Conservation (phyloP, 2,888 invertebrate species). For the Hofmannophila pseudospretella region DNA sequence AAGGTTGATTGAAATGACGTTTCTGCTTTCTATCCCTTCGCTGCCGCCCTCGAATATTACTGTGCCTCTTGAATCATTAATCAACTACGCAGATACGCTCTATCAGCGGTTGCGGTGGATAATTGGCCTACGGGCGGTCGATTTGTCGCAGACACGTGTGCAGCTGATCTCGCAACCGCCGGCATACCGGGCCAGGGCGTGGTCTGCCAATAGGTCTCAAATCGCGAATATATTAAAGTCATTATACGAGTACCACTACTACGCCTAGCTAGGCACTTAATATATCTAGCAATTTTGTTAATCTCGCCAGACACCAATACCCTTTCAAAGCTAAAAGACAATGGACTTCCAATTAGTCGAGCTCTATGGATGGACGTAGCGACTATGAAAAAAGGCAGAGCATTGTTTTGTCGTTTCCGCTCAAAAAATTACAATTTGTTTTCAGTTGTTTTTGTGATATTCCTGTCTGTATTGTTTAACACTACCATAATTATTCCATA, state of each 20-base stretch:
- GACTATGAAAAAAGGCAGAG: not conserved
- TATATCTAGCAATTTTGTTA: not conserved
- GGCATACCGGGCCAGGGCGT: conserved; percentile 59
- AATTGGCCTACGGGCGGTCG: conserved; percentile 7
- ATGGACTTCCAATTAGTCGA: not conserved
- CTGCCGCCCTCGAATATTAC: no score
- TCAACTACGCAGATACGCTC: conserved; percentile 5
- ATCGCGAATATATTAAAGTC: conserved; percentile 51
- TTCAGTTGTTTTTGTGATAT: no score
- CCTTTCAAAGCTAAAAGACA: no score
- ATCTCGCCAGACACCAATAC: not conserved
- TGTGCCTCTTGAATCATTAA: not conserved
- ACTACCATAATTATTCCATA: no score
- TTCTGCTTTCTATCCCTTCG: not conserved
- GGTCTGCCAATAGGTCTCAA: conserved; percentile 49
- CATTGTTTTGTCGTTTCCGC: no score
- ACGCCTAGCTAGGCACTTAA: no score
- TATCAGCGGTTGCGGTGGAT: not conserved
- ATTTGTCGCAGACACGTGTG: conserved; percentile 46
- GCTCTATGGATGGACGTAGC: not conserved
- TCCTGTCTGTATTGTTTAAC: no score
- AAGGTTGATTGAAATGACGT: conserved; percentile 2
- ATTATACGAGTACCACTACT: no score
- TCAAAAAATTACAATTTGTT: no score
- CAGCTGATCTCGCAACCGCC: conserved; percentile 48